Evolutionary conservation across 2,113 vertebrate species (phyloP), one percentile per base, ranked within the genome.

Genomic region (Camelus bactrianus): DNA sequence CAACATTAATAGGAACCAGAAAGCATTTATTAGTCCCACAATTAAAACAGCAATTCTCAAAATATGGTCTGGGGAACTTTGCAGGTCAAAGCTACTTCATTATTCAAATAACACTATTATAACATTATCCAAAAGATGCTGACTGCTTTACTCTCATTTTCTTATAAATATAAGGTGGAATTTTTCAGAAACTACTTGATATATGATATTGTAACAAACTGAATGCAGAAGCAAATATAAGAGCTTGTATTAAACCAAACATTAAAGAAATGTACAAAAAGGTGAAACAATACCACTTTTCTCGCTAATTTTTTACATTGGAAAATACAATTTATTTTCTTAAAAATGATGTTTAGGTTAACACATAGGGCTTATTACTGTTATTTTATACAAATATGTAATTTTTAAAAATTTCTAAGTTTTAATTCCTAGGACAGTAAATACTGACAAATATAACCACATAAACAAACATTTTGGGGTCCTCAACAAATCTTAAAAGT

Each of bases 251-350:
- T 94, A 89, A 95, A 35, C 2, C 81, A 91, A 96, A 95, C 24
- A 65, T 67, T 64, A 84, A 84, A 89, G 46, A 89, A 28, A 96
- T 50, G 2, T 52, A 70, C 26, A 81, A 86, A 79, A 84, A 95
- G 42, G 38, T 75, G 58, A 92, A 95, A 77, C 8, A 84, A 73
- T 30, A 4, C 11, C 50, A 82, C n/a, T 92, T 32, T 94, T 54
- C 38, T 85, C 16, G 22, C 52, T 79, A 80, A 38, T 83, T 76
- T 72, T 93, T 62, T 81, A 6, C 67, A 64, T n/a, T 88, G 8
- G 13, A 96, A 94, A 97, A 87, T 30, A 65, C 11, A 91, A 56
- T 70, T 90, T 60, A 83, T 79, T 94, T 95, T 93, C 77, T 89
- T 82, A 73, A 95, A 97, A 62, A 17, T 56, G 28, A 28, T 48